A percentile compares a stretch with the other conserved stretches of the same genome.
Conservation (phyloP, 2,888 invertebrate genomes). For the Bombylius discolor region DNA sequence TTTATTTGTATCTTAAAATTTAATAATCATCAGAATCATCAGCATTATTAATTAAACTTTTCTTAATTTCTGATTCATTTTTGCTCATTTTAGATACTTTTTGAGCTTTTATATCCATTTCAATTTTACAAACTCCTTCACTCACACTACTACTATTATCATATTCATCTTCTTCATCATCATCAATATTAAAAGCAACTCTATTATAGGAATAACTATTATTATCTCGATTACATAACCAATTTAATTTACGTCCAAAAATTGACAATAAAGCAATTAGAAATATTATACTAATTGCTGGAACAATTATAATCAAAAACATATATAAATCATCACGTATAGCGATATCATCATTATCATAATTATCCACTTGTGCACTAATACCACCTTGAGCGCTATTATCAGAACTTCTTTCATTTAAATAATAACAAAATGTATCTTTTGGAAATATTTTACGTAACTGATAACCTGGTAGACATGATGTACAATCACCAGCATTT, state of each 20-base stretch:
- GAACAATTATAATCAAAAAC: slow-evolving; percentile 1
- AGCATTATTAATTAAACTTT: too few relatives aligned
- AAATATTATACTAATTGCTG: background rate
- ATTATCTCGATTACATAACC: background rate
- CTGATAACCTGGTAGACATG: slow-evolving; percentile 28
- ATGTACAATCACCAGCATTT: slow-evolving; percentile 27
- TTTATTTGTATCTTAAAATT: too few relatives aligned
- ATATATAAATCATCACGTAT: background rate
- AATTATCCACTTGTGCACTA: background rate
- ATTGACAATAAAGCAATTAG: background rate
- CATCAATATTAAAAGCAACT: background rate
- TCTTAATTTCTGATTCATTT: too few relatives aligned
- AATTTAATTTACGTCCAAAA: background rate
- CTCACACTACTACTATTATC: background rate
- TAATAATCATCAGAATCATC: too few relatives aligned
- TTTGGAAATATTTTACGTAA: slow-evolving; percentile 22
- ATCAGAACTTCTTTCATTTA: slow-evolving; percentile 28
- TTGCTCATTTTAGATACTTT: too few relatives aligned
- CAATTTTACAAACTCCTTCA: too few relatives aligned
- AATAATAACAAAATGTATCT: slow-evolving; percentile 30
- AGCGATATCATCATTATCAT: background rate
- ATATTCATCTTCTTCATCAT: background rate
- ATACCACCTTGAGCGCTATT: slow-evolving; percentile 12
- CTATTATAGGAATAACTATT: background rate
- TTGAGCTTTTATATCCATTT: too few relatives aligned